A percentile compares a stretch with the other conserved stretches of the same genome.
phyloP scores from a whole-genome alignment of 2,797 vertebrate species.

The Enteromius afrohamiltoni region DNA sequence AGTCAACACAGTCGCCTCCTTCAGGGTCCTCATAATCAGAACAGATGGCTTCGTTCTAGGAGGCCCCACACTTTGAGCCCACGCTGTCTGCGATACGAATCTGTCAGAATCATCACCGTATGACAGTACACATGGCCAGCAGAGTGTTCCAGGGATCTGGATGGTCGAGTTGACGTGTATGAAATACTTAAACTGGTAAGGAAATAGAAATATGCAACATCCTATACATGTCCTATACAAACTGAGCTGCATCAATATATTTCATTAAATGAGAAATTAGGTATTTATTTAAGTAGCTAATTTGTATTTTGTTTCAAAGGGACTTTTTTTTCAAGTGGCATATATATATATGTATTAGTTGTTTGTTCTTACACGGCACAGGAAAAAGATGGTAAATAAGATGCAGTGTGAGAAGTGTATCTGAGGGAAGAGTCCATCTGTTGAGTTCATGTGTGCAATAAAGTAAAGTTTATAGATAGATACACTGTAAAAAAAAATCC shows the following conservation, averaged over 20 bases:
- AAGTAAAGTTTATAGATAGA: neutral
- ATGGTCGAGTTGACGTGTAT: neutral
- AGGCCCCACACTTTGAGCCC: neutral
- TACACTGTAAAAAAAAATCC: too few relatives aligned
- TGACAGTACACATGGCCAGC: neutral
- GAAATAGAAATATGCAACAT: too few relatives aligned
- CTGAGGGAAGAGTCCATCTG: neutral
- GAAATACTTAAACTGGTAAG: neutral
- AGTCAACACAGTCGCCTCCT: conserved; percentile 49
- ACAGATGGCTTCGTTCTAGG: conserved; percentile 51
- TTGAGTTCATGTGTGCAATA: too few relatives aligned
- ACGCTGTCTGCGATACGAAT: neutral
- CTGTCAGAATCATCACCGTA: neutral
- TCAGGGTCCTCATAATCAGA: conserved; percentile 46
- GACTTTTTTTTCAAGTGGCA: too few relatives aligned
- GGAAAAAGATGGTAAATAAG: too few relatives aligned
- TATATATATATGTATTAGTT: too few relatives aligned
- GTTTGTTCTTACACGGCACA: too few relatives aligned
- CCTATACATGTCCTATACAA: neutral
- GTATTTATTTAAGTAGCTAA: neutral
- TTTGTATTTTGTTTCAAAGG: neutral
- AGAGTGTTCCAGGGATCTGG: neutral
- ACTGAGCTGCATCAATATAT: neutral
- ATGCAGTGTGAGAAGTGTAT: neutral
- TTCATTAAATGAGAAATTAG: neutral